Evolutionary conservation across 2,113 vertebrate species (phyloP).

Genomic region (Oceanodroma tethys): DNA sequence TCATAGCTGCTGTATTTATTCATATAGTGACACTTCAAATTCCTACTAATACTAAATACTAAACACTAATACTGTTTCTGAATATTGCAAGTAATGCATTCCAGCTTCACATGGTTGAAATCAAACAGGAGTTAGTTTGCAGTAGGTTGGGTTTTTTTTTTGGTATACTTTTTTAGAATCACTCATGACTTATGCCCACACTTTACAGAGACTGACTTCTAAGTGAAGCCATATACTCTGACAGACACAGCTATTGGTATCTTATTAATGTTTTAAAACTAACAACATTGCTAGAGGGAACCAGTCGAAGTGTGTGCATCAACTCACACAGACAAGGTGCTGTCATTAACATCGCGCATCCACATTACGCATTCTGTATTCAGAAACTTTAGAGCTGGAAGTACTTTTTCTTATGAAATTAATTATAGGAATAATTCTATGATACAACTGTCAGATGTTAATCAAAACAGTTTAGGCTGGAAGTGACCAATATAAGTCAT

Average conservation of each 20-base stretch:
- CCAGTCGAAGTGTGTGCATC: background rate
- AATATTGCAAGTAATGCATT: background rate
- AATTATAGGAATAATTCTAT: background rate
- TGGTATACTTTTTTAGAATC: background rate
- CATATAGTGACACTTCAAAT: background rate
- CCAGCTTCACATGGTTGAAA: background rate
- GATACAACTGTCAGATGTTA: background rate
- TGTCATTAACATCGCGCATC: background rate
- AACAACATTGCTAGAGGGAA: background rate
- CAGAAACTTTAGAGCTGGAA: background rate
- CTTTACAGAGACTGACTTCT: background rate
- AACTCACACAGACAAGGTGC: fast-evolving
- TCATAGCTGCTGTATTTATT: background rate
- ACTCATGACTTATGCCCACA: background rate
- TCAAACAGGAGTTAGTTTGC: background rate
- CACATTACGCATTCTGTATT: background rate
- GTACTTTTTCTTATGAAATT: background rate
- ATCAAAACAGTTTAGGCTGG: background rate
- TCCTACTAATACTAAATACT: no score
- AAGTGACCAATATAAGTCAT: background rate
- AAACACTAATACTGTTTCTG: background rate
- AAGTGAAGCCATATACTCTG: background rate
- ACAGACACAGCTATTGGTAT: background rate
- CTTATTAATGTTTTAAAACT: background rate
- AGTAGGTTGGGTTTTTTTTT: background rate